Evolutionary conservation across 2,113 vertebrate species (phyloP).

Genomic region (Otis tarda): DNA sequence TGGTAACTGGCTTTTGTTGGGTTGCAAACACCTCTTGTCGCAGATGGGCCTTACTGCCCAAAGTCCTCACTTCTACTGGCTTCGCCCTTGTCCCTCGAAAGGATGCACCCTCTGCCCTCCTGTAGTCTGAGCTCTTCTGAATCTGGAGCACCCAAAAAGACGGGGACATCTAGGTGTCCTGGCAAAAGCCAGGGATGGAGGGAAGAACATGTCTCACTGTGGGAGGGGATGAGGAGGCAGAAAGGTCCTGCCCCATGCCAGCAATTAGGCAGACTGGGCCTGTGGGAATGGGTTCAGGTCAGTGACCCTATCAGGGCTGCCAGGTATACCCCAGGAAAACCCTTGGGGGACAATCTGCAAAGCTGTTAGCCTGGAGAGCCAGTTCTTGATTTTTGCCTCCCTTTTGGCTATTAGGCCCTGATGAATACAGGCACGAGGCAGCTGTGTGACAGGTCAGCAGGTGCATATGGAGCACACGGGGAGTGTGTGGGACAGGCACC

Average conservation of each 20-base stretch:
- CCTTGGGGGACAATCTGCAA: background rate
- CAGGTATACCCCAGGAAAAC: background rate
- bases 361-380: background rate
- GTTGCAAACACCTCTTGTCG: background rate
- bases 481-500: background rate
- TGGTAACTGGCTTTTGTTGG: background rate
- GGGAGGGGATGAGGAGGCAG: background rate
- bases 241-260: background rate
- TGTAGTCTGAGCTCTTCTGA: background rate
- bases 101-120: background rate
- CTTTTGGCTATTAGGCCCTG: background rate
- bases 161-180: background rate
- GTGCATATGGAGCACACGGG: background rate
- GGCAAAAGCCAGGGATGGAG: background rate
- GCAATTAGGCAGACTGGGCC: background rate
- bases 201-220: background rate
- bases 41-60: background rate
- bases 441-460: background rate
- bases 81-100: background rate
- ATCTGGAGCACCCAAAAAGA: background rate
- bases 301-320: background rate
- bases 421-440: background rate
- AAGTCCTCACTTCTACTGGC: background rate
- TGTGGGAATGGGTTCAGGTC: rapidly evolving
- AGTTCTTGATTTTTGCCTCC: background rate